Percentiles rank a stretch among this genome's conserved stretches.
phyloP scores from a whole-genome alignment of 2,113 vertebrate species.

The Petaurus breviceps region DNA sequence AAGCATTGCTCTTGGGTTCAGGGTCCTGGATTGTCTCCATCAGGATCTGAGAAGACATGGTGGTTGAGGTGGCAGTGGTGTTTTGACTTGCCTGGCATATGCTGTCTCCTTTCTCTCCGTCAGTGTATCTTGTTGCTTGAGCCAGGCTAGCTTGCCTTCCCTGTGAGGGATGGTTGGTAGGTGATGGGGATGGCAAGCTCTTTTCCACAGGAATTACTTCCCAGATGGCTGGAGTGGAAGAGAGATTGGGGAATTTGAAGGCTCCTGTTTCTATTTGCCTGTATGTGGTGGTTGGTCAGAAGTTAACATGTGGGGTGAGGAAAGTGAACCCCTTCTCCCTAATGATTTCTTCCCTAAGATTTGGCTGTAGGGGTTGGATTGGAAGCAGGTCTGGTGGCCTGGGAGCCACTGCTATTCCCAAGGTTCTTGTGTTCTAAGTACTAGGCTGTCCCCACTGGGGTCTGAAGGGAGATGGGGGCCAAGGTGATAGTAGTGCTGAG shows the following conservation, averaged over 20 bases:
- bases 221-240: neutral
- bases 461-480: neutral
- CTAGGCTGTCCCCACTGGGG: neutral
- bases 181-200: neutral
- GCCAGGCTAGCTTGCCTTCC: neutral
- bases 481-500: neutral
- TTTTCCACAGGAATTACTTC: neutral
- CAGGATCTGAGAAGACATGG: no score
- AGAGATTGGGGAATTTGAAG: neutral
- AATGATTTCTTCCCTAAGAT: neutral
- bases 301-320: neutral
- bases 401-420: neutral
- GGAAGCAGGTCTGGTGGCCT: neutral
- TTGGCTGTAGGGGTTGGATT: neutral
- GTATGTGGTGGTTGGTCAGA: neutral
- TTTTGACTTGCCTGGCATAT: no score
- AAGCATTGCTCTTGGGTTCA: no score
- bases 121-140: neutral
- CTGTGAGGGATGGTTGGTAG: neutral
- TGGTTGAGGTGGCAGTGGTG: no score
- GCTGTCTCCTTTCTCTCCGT: neutral
- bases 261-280: neutral
- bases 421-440: neutral
- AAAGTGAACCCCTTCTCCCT: neutral
- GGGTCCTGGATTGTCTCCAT: no score